Evolutionary conservation across 2,888 invertebrate species (phyloP).

Genomic region (Trichacis sp.): DNA sequence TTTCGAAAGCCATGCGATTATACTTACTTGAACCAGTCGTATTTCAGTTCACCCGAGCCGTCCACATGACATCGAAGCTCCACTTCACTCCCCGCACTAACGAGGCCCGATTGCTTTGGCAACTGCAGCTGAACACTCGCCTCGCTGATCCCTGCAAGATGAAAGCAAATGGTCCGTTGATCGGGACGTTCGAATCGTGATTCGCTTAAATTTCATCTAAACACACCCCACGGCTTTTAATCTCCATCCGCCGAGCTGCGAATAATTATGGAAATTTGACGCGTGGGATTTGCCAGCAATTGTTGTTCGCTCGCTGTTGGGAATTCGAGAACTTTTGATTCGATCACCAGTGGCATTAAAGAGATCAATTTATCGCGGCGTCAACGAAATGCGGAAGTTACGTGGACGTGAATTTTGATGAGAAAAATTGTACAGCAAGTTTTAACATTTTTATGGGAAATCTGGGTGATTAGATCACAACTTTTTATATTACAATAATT

Average conservation of each 20-base stretch:
- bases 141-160: slow-evolving; percentile 74
- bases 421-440: too few species aligned
- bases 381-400: too few species aligned
- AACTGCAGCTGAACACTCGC: slow-evolving; percentile 73
- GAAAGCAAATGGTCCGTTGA: slow-evolving; percentile 24
- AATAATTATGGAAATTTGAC: slow-evolving; percentile 7
- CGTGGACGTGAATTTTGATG: too few species aligned
- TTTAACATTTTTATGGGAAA: too few species aligned
- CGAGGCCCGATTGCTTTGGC: slow-evolving; percentile 71
- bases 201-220: slow-evolving; percentile 3
- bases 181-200: slow-evolving; percentile 6
- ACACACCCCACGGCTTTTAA: slow-evolving; percentile 1
- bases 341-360: background rate
- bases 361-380: too few species aligned
- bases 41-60: slow-evolving; percentile 76
- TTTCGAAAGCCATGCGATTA: background rate
- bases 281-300: background rate
- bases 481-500: too few species aligned
- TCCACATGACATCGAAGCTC: slow-evolving; percentile 76
- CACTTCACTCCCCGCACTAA: slow-evolving; percentile 71
- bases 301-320: background rate
- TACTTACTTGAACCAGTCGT: slow-evolving; percentile 77
- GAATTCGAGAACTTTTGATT: background rate
- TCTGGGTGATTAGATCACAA: too few species aligned
- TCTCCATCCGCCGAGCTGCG: background rate